phyloP scores from a whole-genome alignment of 2,113 vertebrate species.

The Planiliza haematocheilus region DNA sequence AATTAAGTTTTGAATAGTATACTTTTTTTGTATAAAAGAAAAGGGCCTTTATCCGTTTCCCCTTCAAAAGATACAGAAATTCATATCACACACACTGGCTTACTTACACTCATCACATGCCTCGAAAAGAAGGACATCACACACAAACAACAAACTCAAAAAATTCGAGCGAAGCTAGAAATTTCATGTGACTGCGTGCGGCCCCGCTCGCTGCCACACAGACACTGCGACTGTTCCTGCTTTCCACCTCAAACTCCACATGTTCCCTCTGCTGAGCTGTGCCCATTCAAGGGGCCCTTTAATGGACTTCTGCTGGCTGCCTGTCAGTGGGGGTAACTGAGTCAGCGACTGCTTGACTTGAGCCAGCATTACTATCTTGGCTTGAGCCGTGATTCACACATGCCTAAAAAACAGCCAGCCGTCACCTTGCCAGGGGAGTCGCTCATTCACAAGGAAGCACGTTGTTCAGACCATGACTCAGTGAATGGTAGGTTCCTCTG shows the following conservation, averaged over 20 bases:
- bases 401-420: constrained; percentile 1
- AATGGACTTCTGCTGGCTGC: constrained; percentile 65
- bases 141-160: constrained; percentile 40
- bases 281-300: constrained; percentile 57
- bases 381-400: constrained; percentile 58
- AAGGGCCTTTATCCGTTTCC: constrained; percentile 41
- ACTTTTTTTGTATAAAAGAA: constrained; percentile 39
- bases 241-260: constrained; percentile 44
- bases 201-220: constrained; percentile 5
- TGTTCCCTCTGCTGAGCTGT: constrained; percentile 48
- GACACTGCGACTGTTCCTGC: constrained; percentile 18
- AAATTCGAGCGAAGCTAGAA: constrained; percentile 35
- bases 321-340: constrained; percentile 55
- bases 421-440: constrained; percentile 37
- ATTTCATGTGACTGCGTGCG: constrained; percentile 50
- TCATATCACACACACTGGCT: constrained; percentile 40
- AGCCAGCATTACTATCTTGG: constrained; percentile 27
- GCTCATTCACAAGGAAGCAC: constrained; percentile 40
- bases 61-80: constrained; percentile 38
- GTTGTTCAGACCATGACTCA: constrained; percentile 54
- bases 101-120: constrained; percentile 56
- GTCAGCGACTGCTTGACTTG: constrained; percentile 55
- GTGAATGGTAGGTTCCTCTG: constrained; percentile 41
- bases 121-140: constrained; percentile 21
- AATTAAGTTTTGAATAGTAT: constrained; percentile 22